Evolutionary conservation across 1,140 invertebrate species (phyloP).

Genomic region (Mamestra configurata): DNA sequence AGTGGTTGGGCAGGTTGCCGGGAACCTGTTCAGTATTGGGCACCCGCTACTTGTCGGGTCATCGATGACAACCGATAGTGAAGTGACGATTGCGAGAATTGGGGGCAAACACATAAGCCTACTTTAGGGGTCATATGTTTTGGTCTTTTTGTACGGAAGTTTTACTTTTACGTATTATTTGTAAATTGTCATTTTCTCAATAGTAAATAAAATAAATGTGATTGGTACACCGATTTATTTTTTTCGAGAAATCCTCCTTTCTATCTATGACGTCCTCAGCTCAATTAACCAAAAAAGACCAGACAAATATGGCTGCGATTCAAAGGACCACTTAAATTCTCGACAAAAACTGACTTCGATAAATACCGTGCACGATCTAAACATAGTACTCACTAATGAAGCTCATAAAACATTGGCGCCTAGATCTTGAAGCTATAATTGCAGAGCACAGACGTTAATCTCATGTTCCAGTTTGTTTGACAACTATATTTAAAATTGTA

Average conservation of each 20-base stretch:
- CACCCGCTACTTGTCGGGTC: constrained; percentile 46
- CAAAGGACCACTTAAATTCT: neutral
- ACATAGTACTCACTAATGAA: constrained; percentile 6
- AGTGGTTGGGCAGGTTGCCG: constrained; percentile 22
- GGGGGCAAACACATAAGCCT: constrained; percentile 21
- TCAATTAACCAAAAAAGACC: neutral
- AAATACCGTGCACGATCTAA: neutral
- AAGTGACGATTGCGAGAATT: constrained; percentile 32
- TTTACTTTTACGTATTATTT: neutral
- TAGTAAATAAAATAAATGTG: neutral
- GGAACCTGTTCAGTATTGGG: constrained; percentile 38
- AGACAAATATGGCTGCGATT: neutral
- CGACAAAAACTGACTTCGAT: neutral
- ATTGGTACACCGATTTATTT: neutral
- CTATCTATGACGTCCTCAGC: neutral
- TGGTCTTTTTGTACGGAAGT: constrained; percentile 1
- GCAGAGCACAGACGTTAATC: constrained; percentile 17
- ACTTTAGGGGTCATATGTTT: constrained; percentile 2
- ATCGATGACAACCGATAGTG: constrained; percentile 28
- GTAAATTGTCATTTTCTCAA: neutral
- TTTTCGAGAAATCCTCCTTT: neutral
- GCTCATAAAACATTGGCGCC: constrained; percentile 28
- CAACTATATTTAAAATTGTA: constrained; percentile 52
- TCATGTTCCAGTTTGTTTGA: constrained; percentile 43
- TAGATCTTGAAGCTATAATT: constrained; percentile 47